These are phyloP conservation scores for Plectrocnemia conspersa DNA, from an alignment of 1,140 invertebrate genomes.

Conservation along the genomic window DNA sequence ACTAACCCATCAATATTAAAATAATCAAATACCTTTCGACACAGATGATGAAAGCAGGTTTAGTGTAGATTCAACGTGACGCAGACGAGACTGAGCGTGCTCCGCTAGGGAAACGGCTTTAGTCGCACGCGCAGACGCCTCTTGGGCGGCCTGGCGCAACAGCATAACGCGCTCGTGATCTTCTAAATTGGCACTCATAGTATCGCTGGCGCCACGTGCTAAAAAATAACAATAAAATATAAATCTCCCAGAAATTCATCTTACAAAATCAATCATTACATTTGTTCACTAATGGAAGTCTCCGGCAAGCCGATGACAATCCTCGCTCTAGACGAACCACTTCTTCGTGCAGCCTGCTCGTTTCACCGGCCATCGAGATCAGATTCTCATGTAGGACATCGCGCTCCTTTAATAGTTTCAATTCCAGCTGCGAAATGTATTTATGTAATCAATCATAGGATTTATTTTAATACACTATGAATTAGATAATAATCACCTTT, in stretches of 20 bases:
- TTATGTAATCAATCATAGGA: slow-evolving; percentile 1
- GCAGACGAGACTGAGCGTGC: slow-evolving; percentile 13
- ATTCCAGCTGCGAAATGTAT: slow-evolving; percentile 7
- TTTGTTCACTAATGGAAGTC: slow-evolving; percentile 9
- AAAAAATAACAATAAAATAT: not conserved
- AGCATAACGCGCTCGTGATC: slow-evolving; percentile 9
- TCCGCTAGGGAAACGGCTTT: slow-evolving; percentile 12
- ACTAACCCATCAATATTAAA: not conserved
- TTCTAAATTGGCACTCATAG: slow-evolving; percentile 5
- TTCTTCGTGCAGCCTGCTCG: slow-evolving; percentile 21
- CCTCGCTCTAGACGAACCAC: slow-evolving; percentile 19
- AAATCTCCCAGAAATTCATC: not conserved
- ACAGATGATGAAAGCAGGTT: slow-evolving; percentile 15
- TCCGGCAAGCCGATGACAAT: slow-evolving; percentile 13
- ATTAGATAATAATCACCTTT: slow-evolving; percentile 35
- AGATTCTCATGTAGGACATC: slow-evolving; percentile 17
- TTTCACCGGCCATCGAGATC: slow-evolving; percentile 10
- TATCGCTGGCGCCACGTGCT: not conserved
- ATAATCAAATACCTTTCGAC: not conserved
- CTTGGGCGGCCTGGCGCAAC: slow-evolving; percentile 8
- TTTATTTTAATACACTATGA: not conserved
- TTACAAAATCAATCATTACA: slow-evolving; percentile 1
- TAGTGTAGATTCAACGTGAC: slow-evolving; percentile 14
- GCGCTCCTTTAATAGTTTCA: slow-evolving; percentile 17
- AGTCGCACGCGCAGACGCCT: slow-evolving; percentile 18